Evolutionary conservation across 2,888 invertebrate species (phyloP).

Genomic region (Ornithoptera alexandrae): DNA sequence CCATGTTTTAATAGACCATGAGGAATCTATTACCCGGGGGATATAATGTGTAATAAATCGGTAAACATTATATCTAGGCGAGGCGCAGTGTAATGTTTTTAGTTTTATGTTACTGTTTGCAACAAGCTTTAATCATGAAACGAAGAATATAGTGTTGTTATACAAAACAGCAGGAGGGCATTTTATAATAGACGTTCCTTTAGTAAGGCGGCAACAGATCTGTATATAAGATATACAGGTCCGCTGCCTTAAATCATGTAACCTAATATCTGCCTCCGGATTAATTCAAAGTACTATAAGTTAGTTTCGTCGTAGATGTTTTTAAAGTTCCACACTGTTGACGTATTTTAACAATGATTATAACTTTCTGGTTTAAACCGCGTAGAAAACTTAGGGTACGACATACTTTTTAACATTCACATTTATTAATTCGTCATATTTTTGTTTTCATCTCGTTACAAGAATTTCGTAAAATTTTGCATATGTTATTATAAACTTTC

Average conservation of each 20-base stretch:
- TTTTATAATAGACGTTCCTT: not conserved
- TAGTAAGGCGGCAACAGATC: no score
- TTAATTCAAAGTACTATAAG: no score
- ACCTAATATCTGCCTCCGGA: no score
- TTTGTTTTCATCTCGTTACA: not conserved
- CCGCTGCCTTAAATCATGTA: no score
- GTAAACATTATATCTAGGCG: conserved; percentile 17
- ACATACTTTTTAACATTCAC: no score
- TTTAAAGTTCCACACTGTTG: no score
- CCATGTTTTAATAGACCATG: conserved; percentile 28
- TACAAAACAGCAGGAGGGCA: not conserved
- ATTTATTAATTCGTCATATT: not conserved
- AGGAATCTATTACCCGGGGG: conserved; percentile 24
- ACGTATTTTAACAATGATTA: no score
- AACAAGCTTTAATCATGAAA: conserved; percentile 3
- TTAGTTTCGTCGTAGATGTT: no score
- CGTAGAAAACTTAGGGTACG: no score
- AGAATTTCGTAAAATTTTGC: not conserved
- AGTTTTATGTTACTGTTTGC: conserved; percentile 11
- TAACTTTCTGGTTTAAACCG: no score
- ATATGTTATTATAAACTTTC: not conserved
- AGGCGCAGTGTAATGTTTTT: conserved; percentile 4
- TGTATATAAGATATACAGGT: no score
- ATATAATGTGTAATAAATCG: conserved; percentile 23
- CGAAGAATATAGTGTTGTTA: not conserved